A percentile compares a stretch with the other conserved stretches of the same genome.
phyloP scores from a whole-genome alignment of 2,888 invertebrate species.

The Halictus quadricinctus region DNA sequence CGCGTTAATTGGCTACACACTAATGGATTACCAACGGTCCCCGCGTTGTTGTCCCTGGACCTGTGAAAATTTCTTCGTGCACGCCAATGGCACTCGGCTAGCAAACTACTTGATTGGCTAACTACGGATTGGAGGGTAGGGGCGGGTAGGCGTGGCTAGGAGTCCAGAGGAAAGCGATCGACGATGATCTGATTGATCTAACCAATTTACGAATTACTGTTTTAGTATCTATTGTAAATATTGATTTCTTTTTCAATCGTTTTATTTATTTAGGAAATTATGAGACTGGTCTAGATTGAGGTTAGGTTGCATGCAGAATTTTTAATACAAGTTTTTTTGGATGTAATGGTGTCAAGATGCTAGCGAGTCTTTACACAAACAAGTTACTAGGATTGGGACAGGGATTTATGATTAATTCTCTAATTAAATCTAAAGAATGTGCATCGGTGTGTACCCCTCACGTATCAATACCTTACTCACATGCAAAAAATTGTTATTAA shows the following conservation, averaged over 20 bases:
- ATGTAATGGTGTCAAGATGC: background rate
- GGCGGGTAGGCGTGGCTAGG: background rate
- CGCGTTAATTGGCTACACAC: slow-evolving; percentile 54
- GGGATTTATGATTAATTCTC: background rate
- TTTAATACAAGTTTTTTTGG: background rate
- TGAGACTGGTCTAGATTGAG: no score
- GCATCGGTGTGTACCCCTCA: slow-evolving; percentile 8
- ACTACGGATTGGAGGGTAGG: background rate
- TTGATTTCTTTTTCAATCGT: background rate
- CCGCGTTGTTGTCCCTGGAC: slow-evolving; percentile 39
- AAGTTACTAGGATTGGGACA: background rate
- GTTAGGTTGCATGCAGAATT: background rate
- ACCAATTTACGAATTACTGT: background rate
- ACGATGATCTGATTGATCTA: background rate
- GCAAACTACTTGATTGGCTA: background rate
- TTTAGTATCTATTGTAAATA: background rate
- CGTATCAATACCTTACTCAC: background rate
- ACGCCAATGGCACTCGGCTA: background rate
- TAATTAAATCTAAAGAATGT: slow-evolving; percentile 7
- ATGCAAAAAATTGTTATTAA: background rate
- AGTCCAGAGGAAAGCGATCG: background rate
- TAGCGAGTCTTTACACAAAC: background rate
- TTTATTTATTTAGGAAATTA: background rate
- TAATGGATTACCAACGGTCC: slow-evolving; percentile 54
- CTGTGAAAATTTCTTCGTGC: slow-evolving; percentile 45